phyloP scores from a whole-genome alignment of 2,113 vertebrate species.

The Ochotona princeps region DNA sequence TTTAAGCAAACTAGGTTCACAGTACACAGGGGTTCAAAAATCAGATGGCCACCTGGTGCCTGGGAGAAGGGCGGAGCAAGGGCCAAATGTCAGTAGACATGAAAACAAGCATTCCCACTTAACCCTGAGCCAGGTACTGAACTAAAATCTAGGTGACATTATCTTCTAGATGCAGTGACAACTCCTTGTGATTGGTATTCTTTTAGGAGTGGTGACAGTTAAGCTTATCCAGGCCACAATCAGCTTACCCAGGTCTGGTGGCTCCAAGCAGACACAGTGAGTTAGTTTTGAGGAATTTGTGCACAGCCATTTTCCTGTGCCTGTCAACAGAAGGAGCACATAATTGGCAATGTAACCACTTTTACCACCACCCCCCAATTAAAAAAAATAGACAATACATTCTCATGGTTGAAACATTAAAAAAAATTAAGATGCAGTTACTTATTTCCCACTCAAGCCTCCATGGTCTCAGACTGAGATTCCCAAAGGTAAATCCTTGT shows the following conservation, averaged over 20 bases:
- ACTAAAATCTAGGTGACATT: not conserved
- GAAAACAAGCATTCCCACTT: constrained; percentile 23
- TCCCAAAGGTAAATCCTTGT: not conserved
- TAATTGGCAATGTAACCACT: not conserved
- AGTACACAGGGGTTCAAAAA: not conserved
- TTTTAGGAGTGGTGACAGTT: not conserved
- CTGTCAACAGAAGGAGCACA: not conserved
- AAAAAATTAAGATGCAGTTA: constrained; percentile 32
- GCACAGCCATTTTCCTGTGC: not conserved
- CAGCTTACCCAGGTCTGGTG: constrained; percentile 6
- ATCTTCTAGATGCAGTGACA: not conserved
- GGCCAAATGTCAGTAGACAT: not conserved
- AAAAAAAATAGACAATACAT: not conserved
- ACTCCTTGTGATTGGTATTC: not conserved
- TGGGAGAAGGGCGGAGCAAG: not conserved
- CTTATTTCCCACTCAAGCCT: not conserved
- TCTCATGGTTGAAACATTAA: not conserved
- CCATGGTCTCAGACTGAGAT: not conserved
- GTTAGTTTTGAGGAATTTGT: not conserved
- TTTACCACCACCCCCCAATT: not conserved
- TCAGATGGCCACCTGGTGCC: not conserved
- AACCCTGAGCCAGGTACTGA: not conserved
- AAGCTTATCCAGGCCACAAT: constrained; percentile 4
- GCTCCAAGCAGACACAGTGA: not conserved
- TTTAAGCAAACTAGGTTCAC: not conserved